Percentiles rank a stretch among this genome's conserved stretches.
Conservation (phyloP, 1,140 invertebrate genomes). For the Panulirus ornatus region DNA sequence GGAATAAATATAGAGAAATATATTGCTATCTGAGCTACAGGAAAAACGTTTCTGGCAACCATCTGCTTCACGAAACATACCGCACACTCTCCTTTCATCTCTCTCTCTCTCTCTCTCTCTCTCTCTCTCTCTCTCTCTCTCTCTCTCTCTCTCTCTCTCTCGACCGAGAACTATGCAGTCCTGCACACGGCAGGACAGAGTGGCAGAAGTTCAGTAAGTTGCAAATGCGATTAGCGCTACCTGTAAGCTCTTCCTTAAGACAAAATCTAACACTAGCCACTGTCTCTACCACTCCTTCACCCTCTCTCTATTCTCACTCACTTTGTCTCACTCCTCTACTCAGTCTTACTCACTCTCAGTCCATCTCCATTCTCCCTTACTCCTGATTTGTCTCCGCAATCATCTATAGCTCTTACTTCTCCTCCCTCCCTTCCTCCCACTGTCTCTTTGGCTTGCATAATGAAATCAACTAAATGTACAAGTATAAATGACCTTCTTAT, state of each 20-base stretch:
- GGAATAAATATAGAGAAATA: not conserved
- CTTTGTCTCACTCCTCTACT: not conserved
- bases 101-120: not conserved
- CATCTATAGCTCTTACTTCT: not conserved
- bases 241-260: no score
- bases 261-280: no score
- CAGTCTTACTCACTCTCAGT: not conserved
- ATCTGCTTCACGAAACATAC: not conserved
- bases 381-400: not conserved
- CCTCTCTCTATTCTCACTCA: not conserved
- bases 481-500: no score
- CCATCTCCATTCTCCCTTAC: not conserved
- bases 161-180: not conserved
- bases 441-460: no score
- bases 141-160: slow-evolving; percentile 10
- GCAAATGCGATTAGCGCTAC: no score
- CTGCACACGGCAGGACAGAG: no score
- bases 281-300: not conserved
- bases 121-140: not conserved
- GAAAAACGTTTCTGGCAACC: not conserved
- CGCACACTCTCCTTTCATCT: not conserved
- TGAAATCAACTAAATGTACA: no score
- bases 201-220: no score
- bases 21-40: not conserved
- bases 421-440: not conserved